These are phyloP conservation scores for Eristalinus sepulchralis DNA, from an alignment of 2,888 invertebrate species.

Conservation along the genomic window DNA sequence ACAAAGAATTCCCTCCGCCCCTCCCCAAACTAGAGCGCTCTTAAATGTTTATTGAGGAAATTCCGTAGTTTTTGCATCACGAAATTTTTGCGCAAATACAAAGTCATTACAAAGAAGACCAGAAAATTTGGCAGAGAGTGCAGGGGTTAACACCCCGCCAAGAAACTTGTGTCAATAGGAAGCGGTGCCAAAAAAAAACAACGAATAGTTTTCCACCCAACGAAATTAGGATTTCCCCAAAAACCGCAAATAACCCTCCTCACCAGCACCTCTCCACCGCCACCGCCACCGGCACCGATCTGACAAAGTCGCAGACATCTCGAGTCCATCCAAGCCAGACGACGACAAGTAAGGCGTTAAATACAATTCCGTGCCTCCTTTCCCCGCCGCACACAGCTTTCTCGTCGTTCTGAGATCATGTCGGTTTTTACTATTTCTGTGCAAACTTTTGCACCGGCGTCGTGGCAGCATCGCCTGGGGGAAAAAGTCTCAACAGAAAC, in stretches of 20 bases:
- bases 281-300: too few relatives aligned
- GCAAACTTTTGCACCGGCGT: slow-evolving; percentile 9
- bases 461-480: neutral
- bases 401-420: slow-evolving; percentile 1
- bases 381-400: neutral
- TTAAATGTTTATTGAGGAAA: neutral
- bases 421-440: slow-evolving; percentile 1
- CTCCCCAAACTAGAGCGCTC: neutral
- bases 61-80: slow-evolving; percentile 1
- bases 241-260: neutral
- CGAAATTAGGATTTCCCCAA: slow-evolving; percentile 63
- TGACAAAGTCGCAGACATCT: slow-evolving; percentile 7
- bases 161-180: slow-evolving; percentile 35
- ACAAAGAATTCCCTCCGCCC: neutral
- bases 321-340: slow-evolving; percentile 1
- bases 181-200: slow-evolving; percentile 43
- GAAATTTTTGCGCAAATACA: neutral
- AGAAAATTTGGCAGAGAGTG: neutral
- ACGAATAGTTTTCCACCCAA: neutral
- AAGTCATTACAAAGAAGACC: slow-evolving; percentile 6
- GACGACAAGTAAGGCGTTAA: slow-evolving; percentile 9
- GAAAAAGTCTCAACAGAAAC: slow-evolving; percentile 4
- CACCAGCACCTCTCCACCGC: neutral
- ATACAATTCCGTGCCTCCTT: slow-evolving; percentile 16
- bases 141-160: slow-evolving; percentile 8